Evolutionary conservation across 2,797 vertebrate species (phyloP).

Genomic region (Protonibea diacanthus): DNA sequence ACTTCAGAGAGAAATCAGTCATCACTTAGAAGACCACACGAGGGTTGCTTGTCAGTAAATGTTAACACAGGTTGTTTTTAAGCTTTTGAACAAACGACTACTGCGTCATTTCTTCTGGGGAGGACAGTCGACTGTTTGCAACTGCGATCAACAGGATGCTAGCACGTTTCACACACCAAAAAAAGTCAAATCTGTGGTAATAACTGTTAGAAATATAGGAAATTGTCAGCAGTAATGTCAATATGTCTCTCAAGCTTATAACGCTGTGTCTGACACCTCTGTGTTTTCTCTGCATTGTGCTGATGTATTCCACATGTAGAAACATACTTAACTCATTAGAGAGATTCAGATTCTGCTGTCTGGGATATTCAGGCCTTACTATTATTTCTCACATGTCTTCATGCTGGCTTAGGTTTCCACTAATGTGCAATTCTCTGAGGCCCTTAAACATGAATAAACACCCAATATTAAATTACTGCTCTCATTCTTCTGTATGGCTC

Average conservation of each 20-base stretch:
- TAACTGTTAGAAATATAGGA: neutral
- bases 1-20: neutral
- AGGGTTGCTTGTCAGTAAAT: neutral
- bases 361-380: conserved; percentile 6
- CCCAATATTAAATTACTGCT: conserved; percentile 53
- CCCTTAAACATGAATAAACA: conserved; percentile 52
- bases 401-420: conserved; percentile 50
- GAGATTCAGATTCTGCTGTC: conserved; percentile 19
- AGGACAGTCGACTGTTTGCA: neutral
- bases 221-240: neutral
- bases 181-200: neutral
- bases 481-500: conserved; percentile 35
- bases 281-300: neutral
- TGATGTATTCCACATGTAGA: conserved; percentile 30
- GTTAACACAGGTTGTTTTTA: neutral
- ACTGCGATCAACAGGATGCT: neutral
- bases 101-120: neutral
- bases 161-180: neutral
- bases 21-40: neutral
- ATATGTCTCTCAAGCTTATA: neutral
- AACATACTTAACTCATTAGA: conserved; percentile 39
- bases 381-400: conserved; percentile 39
- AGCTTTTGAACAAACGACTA: neutral
- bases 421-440: conserved; percentile 52
- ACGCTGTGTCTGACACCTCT: conserved; percentile 14